These are phyloP conservation scores for Okapia johnstoni DNA, from an alignment of 2,113 vertebrate genomes.

Conservation along the genomic window DNA sequence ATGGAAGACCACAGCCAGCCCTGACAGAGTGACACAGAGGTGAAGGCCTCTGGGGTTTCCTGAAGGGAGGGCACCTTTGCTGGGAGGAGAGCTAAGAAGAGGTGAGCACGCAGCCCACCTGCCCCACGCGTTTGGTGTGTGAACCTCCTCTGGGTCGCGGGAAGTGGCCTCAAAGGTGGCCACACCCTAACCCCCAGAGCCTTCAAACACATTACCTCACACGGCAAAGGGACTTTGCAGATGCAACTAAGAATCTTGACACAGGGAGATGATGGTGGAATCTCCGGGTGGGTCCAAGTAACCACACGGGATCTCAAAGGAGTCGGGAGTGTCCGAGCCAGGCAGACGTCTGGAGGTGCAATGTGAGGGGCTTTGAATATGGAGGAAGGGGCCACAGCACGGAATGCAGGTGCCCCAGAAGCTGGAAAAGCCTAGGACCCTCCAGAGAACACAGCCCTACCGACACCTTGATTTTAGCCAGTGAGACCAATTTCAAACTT, in stretches of 20 bases:
- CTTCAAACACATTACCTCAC: not conserved
- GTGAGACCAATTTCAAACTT: not conserved
- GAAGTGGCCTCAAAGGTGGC: not conserved
- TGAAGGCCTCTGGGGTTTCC: not conserved
- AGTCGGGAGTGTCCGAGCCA: not conserved
- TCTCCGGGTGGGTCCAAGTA: not conserved
- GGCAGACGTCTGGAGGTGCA: not conserved
- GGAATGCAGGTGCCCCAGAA: not conserved
- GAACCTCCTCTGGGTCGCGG: not conserved
- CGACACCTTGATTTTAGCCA: not conserved
- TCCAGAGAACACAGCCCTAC: not conserved
- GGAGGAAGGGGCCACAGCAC: not conserved
- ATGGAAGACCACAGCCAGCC: not conserved
- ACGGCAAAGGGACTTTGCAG: not conserved
- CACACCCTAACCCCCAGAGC: fast-evolving
- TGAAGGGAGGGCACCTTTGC: not conserved
- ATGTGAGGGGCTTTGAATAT: not conserved
- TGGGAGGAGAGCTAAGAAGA: too few relatives aligned
- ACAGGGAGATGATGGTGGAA: not conserved
- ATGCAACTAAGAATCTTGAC: not conserved
- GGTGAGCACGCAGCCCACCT: fast-evolving
- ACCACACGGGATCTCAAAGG: not conserved
- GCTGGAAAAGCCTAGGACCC: not conserved
- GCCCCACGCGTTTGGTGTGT: fast-evolving
- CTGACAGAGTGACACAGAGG: not conserved